A percentile compares a stretch with the other conserved stretches of the same genome.
Evolutionary conservation across 2,797 vertebrate genomes (phyloP).

Genomic region (Pogonophryne albipinna): DNA sequence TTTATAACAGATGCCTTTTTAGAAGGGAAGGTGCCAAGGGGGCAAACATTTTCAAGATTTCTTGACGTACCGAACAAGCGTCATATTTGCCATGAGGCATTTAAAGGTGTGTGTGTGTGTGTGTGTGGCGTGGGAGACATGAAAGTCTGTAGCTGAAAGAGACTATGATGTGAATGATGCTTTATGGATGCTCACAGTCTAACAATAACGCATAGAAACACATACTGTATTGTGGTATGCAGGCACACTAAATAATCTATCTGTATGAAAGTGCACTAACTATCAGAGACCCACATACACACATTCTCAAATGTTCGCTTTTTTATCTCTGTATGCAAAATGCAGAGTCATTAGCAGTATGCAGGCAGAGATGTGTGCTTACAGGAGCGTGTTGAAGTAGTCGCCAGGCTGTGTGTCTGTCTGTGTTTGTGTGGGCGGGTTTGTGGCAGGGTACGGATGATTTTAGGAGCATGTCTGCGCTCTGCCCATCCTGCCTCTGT

Average conservation of each 20-base stretch:
- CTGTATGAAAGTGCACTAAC: neutral
- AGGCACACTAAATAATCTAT: conserved; percentile 15
- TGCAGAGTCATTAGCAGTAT: conserved; percentile 51
- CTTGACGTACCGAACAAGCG: conserved; percentile 1
- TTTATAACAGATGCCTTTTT: conserved; percentile 32
- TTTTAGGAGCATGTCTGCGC: conserved; percentile 68
- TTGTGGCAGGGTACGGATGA: conserved; percentile 54
- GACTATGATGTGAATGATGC: neutral
- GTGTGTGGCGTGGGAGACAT: neutral
- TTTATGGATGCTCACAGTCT: neutral
- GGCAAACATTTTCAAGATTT: neutral
- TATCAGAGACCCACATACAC: neutral
- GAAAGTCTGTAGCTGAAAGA: conserved; percentile 15
- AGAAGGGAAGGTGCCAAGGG: conserved; percentile 10
- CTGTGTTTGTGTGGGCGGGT: neutral
- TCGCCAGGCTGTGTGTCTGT: conserved; percentile 32
- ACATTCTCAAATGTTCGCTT: neutral
- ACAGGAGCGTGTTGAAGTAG: conserved; percentile 37
- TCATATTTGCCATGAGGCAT: conserved; percentile 24
- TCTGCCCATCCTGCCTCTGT: conserved; percentile 83
- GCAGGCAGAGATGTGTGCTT: conserved; percentile 41
- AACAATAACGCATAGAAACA: neutral
- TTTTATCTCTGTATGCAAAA: conserved; percentile 42
- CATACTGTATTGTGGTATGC: neutral
- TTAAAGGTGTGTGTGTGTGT: conserved; percentile 9